phyloP scores from a whole-genome alignment of 2,888 invertebrate species.

The Tipula vernalis region DNA sequence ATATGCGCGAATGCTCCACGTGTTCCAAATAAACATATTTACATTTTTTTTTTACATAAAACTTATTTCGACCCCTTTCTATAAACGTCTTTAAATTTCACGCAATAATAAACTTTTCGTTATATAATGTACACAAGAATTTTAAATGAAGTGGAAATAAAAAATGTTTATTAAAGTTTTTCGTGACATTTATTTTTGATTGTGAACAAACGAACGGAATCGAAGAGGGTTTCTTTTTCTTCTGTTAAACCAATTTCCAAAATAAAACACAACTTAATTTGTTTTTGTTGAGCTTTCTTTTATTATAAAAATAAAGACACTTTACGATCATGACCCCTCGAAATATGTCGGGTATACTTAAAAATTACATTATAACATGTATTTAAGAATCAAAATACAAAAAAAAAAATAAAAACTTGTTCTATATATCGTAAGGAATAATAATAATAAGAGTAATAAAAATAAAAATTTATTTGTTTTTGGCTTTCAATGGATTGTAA shows the following conservation, averaged over 20 bases:
- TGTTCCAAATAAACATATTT: neutral
- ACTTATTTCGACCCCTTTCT: neutral
- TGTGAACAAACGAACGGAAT: neutral
- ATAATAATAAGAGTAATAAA: neutral
- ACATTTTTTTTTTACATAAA: neutral
- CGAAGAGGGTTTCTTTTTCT: neutral
- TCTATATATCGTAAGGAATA: neutral
- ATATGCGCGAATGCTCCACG: neutral
- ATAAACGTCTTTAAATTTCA: neutral
- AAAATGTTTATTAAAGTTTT: neutral
- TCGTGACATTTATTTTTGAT: neutral
- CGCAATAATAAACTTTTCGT: neutral
- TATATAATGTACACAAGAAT: neutral
- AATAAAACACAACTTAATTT: neutral
- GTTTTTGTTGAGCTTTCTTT: neutral
- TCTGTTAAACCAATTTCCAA: neutral
- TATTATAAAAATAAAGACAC: neutral
- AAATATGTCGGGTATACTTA: neutral
- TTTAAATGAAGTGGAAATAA: neutral
- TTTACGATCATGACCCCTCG: conserved; percentile 4
- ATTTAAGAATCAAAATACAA: neutral
- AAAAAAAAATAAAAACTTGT: neutral
- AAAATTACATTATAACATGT: neutral
- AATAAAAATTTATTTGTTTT: neutral
- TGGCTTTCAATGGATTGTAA: neutral